Base-by-base conservation (phyloP, 2,113 vertebrate species). In the Semnornis frantzii region DNA sequence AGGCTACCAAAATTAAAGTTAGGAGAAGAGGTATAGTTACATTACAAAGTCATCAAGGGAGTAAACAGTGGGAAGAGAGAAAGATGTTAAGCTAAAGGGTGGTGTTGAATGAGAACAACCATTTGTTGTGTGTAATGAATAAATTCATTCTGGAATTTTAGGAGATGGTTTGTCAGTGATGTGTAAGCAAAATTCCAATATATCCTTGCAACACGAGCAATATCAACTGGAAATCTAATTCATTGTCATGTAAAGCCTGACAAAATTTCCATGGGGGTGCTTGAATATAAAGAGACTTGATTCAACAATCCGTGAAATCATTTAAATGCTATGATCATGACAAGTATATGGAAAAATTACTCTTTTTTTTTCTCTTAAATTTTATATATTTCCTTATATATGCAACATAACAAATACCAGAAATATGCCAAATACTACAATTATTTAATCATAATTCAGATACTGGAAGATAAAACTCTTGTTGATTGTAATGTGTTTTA, bases 381-480 rank as follows among this genome's bases (percentile, higher is more conserved):
- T 13, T 69, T 66, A 20, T 48, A 31, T 69, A 73, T 80, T 87
- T 90, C 5, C 2, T 70, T 77, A 60, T 21, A 70, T 46, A 3
- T 34, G 8, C 42, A 42, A 9, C 23, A 18, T 42, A 89, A 80
- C 76, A 89, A 82, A 63, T 91, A 88, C 59, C 87, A 13, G 85
- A 13, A 83, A 91, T 28, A 16, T 64, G 70, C 66, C 30, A 70
- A 9, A 9, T 42, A 80, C 52, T 57, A 60, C 60, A 68, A 15
- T 59, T 20, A 85, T 74, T 83, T 83, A 25, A 83, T 70, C 42
- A 46, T 20, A 64, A n/a, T 77, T 74, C 27, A 75, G 25, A 48
- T 90, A 81, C 20, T 60, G 52, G 73, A 93, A 95, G 25, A 64
- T 12, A 78, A 87, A 94, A 93, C 7, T 19, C 71, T 94, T 87